These are phyloP conservation scores for Eulemur macaco DNA, from an alignment of 2,113 vertebrate genomes.

Conservation along the genomic window DNA sequence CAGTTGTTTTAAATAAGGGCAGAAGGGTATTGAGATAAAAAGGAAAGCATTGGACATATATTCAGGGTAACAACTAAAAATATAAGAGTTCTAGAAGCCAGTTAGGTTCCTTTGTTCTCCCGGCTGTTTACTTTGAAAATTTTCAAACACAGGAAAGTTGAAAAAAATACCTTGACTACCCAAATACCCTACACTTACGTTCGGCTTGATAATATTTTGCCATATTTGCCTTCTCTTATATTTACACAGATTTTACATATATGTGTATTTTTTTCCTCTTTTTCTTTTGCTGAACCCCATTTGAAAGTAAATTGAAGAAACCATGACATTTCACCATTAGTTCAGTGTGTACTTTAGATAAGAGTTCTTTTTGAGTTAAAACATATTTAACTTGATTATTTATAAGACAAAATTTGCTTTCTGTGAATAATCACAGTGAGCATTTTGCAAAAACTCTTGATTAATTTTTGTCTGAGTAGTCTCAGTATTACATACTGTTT, in stretches of 20 bases:
- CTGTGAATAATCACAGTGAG: slow-evolving; percentile 5
- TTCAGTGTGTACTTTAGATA: not conserved
- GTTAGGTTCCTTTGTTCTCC: not conserved
- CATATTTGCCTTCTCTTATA: not conserved
- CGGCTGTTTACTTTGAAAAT: slow-evolving; percentile 27
- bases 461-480: not conserved
- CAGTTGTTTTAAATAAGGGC: not conserved
- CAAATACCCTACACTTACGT: not conserved
- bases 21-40: not conserved
- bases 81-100: not conserved
- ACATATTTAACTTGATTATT: slow-evolving; percentile 5
- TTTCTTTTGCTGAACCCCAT: not conserved
- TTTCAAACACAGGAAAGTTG: not conserved
- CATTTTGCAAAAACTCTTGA: not conserved
- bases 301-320: slow-evolving; percentile 48
- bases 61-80: not conserved
- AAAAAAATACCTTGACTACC: not conserved
- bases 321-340: not conserved
- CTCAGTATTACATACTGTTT: not conserved
- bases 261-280: not conserved
- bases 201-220: slow-evolving; percentile 6
- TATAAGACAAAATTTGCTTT: slow-evolving; percentile 27
- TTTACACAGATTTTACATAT: not conserved
- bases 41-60: not conserved
- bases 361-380: slow-evolving; percentile 36